Evolutionary conservation across 1,140 invertebrate species (phyloP).

Genomic region (Lycorma delicatula): DNA sequence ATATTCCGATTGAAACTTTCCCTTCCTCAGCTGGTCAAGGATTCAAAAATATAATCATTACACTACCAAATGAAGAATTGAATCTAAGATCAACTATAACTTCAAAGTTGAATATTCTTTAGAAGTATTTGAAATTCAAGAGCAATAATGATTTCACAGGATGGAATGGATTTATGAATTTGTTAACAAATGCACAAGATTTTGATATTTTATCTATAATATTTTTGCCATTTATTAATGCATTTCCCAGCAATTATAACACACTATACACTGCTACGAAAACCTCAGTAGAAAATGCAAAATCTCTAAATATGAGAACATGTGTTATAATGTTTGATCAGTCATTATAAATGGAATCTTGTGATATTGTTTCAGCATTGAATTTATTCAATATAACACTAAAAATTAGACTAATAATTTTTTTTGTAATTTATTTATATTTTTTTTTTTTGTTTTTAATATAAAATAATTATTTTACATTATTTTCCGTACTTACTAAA

Average conservation of each 20-base stretch:
- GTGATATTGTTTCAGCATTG: neutral
- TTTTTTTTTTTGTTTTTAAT: neutral
- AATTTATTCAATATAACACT: neutral
- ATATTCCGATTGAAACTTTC: neutral
- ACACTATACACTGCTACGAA: neutral
- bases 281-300: neutral
- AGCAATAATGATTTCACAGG: neutral
- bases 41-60: no score
- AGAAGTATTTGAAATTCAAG: neutral
- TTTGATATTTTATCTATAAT: neutral
- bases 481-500: constrained; percentile 35
- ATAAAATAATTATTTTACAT: constrained; percentile 25
- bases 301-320: neutral
- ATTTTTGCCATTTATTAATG: neutral
- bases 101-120: neutral
- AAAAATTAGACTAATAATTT: constrained; percentile 6
- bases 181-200: neutral
- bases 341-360: neutral
- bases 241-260: neutral
- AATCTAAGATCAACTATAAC: no score
- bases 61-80: neutral
- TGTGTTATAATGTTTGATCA: neutral
- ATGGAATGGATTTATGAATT: neutral
- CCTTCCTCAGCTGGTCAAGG: neutral
- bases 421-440: constrained; percentile 28